Base-by-base conservation (phyloP, 1,140 invertebrate species). In the Drosophila rhopaloa region DNA sequence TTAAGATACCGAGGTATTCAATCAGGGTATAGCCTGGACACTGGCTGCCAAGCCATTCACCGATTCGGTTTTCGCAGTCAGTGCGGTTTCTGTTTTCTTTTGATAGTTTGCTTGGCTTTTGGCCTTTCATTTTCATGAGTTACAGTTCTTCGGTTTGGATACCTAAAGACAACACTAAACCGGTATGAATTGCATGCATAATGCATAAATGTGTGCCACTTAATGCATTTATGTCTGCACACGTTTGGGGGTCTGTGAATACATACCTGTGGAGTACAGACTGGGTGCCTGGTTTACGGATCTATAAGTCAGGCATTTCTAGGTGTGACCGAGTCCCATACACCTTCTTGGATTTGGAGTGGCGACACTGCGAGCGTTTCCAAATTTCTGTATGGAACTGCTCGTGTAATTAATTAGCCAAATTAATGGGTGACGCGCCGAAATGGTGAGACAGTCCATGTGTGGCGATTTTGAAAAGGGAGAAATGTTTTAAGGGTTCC, bases 81-180 rank as follows among this genome's bases (percentile, higher is more conserved):
- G 46, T 74, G 50, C 50, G 53, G 58, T 56, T 65, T 47, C 38
- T 54, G 48, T 43, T 58, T 53, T 54, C 51, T 74, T 68, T 74
- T 67, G 74, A 58, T 60, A 61, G 58, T 55, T 65, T 44, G 53
- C 61, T 76, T 77, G 79, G 79, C 73, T 76, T 84, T 80, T 85
- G 82, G 78, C 81, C 81, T 85, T 85, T 85, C 81, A 78, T 85
- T 85, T 85, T 85, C 74, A 81, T 77, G 72, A 73, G 71, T 70
- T 68, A 63, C 63, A 84, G 56, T 79, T 76, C 43, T 62, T 79
- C 61, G 62, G 65, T 65, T 74, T 32, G 68, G 65, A 35, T 66
- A 56, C 47, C 46, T 46, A 50, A 50, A 76, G 29, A 73, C 70
- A 60, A 73, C 66, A 72, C 46, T 53, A 60, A 72, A 73, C 70